Percentiles rank a stretch among this genome's conserved stretches.
Conservation (phyloP, 2,797 vertebrate species). For the Megaceryle alcyon region DNA sequence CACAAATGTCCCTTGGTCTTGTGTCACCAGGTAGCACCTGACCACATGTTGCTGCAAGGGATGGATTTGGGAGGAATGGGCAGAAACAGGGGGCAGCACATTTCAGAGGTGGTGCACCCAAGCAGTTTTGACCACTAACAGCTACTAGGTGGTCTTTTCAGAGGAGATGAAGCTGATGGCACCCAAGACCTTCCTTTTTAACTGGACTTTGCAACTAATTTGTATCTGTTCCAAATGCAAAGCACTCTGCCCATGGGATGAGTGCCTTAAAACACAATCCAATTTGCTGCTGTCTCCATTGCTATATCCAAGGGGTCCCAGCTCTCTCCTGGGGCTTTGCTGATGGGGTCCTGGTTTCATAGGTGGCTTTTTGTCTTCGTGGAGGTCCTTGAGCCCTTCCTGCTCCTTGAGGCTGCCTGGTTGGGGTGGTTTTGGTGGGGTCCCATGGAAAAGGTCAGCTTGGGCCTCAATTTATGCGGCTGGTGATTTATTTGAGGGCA, state of each 20-base stretch:
- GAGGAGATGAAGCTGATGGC: background rate
- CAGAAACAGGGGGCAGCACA: background rate
- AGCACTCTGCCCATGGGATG: fast-evolving
- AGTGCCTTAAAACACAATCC: background rate
- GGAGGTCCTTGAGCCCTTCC: background rate
- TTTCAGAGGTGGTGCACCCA: background rate
- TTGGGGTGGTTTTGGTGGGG: background rate
- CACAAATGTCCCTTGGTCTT: fast-evolving
- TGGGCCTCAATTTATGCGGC: background rate
- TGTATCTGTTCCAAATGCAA: background rate
- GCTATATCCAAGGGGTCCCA: background rate
- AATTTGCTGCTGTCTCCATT: background rate
- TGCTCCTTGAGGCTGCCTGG: background rate
- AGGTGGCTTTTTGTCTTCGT: background rate
- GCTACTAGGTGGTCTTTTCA: background rate
- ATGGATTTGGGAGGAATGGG: background rate
- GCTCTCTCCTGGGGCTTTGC: background rate
- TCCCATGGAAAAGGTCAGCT: fast-evolving
- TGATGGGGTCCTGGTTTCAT: background rate
- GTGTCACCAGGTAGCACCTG: fast-evolving
- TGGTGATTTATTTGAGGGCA: background rate
- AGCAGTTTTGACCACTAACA: background rate
- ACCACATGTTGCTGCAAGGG: fast-evolving
- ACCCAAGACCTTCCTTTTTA: background rate
- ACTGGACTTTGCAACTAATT: background rate